phyloP scores from a whole-genome alignment of 1,140 invertebrate species.

The Bombus confusus region DNA sequence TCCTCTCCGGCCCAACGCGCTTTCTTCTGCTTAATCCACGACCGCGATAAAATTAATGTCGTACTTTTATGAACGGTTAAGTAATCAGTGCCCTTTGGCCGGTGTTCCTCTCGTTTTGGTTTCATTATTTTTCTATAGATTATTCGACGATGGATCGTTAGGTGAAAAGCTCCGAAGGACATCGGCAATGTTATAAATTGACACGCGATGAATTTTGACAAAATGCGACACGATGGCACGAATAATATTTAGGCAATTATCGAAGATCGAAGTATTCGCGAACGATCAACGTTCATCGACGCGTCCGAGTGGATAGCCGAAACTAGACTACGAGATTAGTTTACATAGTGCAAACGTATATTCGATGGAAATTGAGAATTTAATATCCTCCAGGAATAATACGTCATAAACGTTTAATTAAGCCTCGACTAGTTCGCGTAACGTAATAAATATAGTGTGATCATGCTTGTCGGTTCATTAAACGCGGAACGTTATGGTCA shows the following conservation, averaged over 20 bases:
- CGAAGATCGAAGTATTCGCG: neutral
- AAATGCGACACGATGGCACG: neutral
- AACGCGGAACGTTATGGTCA: conserved; percentile 61
- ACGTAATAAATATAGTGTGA: conserved; percentile 59
- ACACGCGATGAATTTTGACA: neutral
- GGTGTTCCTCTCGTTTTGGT: neutral
- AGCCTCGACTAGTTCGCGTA: conserved; percentile 53
- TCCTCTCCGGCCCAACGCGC: neutral
- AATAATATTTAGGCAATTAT: neutral
- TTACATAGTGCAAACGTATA: conserved; percentile 43
- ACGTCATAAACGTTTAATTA: conserved; percentile 66
- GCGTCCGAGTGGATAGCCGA: neutral
- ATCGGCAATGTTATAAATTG: too few species aligned
- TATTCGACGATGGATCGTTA: too few species aligned
- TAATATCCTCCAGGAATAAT: conserved; percentile 51
- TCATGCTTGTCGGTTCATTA: conserved; percentile 60
- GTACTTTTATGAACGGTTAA: conserved; percentile 55
- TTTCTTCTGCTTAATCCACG: conserved; percentile 29
- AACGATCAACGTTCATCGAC: conserved; percentile 31
- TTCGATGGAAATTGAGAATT: conserved; percentile 46
- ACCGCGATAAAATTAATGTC: conserved; percentile 53
- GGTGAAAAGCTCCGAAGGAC: too few species aligned
- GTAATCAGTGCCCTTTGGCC: conserved; percentile 38
- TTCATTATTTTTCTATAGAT: neutral
- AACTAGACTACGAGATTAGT: conserved; percentile 19